Evolutionary conservation across 23 tunicate genomes (phyloP), one percentile per base, ranked within the genome.

Genomic region (Halocynthia roretzi): DNA sequence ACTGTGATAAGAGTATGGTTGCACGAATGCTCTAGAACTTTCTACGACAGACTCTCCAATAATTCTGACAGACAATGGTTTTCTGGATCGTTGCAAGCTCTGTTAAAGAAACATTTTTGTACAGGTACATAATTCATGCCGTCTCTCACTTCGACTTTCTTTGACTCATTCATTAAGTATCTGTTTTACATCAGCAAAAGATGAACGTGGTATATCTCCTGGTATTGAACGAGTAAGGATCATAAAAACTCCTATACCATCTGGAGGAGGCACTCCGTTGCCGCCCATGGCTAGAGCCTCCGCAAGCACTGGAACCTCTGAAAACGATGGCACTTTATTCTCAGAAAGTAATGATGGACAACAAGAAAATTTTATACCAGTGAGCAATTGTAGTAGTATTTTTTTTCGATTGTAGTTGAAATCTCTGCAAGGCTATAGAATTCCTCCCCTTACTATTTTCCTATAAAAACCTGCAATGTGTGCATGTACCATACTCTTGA

Each of bases 1-100:
- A 85, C 97, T 11, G 79, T 91, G 0, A 85, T 82, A 5, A 54
- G 97, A 53, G 72, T 91, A 51, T 91, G 97, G 97, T 51, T 91
- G 50, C 97, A 91, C 62, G 97, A 91, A 80, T 91, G 97, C 76
- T 53, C 65, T 21, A 60, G 97, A 62, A 85, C 77, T 22, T 91
- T 91, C 77, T 62, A 70, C 21, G 97, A 91, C 73, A 54, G 89
- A 50, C 76, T 91, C 49, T 54, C 70, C 8, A 54, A 64, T 52
- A 77, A 71, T 7, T 56, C 70, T 7, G 90, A 91, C 53, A 60
- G 75, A 76, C 21, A 53, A 10, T 85, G 87, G 87, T 75, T 91
- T 49, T 51, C 84, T 6, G 54, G 72, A 53, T 50, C 83, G 7
- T 54, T 91, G 53, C 71, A 55, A 53, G 83, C 76, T 8, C 49